Conservation (phyloP, 2,113 vertebrate species). For the Argyrosomus japonicus region DNA sequence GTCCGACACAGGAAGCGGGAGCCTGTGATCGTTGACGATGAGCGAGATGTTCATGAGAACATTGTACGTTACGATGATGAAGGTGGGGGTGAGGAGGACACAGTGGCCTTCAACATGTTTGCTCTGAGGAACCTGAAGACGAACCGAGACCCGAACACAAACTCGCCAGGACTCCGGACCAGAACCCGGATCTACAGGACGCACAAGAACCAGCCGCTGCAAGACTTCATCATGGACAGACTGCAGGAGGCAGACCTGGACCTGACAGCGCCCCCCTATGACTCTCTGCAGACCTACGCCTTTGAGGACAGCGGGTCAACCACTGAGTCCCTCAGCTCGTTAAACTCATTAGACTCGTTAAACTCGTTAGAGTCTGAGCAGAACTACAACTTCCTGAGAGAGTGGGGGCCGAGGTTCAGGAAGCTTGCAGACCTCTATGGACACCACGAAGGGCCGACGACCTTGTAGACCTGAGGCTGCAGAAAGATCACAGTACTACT, state of each 20-base stretch:
- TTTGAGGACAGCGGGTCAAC: conserved; percentile 91
- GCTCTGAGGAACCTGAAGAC: conserved; percentile 87
- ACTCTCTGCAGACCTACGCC: conserved; percentile 92
- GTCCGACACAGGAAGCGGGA: conserved; percentile 83
- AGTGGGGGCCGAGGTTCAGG: conserved; percentile 93
- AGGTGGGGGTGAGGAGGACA: conserved; percentile 95
- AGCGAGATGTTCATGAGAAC: conserved; percentile 91
- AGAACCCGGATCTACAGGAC: not conserved
- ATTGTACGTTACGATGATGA: conserved; percentile 94
- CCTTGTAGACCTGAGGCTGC: not conserved
- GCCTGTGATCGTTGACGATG: conserved; percentile 89
- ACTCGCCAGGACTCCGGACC: not conserved
- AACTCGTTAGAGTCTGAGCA: conserved; percentile 90
- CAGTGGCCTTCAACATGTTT: conserved; percentile 93
- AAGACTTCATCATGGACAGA: conserved; percentile 88
- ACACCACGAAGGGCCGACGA: not conserved
- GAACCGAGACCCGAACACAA: fast-evolving
- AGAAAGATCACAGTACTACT: not conserved
- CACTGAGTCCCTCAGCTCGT: conserved; percentile 90
- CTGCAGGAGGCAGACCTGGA: conserved; percentile 91
- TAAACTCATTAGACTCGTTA: conserved; percentile 88
- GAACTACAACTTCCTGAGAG: conserved; percentile 92
- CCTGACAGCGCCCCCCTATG: conserved; percentile 88
- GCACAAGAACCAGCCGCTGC: not conserved
- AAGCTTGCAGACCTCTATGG: conserved; percentile 92